Conservation (phyloP, 2,113 vertebrate species). For the Scopus umbretta region DNA sequence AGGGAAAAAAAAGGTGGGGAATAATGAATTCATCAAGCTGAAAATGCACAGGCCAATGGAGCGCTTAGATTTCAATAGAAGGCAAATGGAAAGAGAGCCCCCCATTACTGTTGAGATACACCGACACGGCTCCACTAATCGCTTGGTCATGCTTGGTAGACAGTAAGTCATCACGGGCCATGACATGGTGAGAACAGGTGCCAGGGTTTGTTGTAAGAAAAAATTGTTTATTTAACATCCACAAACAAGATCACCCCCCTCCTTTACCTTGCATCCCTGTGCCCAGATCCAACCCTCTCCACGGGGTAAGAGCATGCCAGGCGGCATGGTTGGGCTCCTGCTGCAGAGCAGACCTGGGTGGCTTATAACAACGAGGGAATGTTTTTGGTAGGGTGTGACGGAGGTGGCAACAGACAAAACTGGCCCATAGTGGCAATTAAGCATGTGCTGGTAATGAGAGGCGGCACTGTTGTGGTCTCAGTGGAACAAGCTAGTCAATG, state of each 20-base stretch:
- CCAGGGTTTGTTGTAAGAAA: constrained; percentile 73
- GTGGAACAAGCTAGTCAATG: background rate
- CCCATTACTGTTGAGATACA: constrained; percentile 72
- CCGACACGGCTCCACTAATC: constrained; percentile 73
- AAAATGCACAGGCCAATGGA: constrained; percentile 75
- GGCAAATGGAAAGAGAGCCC: constrained; percentile 78
- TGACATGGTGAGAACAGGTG: constrained; percentile 73
- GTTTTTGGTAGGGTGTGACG: background rate
- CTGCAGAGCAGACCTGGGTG: background rate
- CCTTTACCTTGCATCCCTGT: background rate
- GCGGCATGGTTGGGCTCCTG: background rate
- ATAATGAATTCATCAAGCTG: constrained; percentile 82
- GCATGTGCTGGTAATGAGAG: background rate
- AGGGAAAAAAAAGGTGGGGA: constrained; percentile 39
- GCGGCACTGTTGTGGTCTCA: background rate
- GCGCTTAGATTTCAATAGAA: constrained; percentile 74
- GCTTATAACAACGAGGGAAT: background rate
- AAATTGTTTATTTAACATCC: constrained; percentile 77
- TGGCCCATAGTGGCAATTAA: background rate
- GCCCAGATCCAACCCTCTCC: background rate
- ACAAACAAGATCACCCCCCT: constrained; percentile 1
- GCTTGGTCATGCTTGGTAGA: constrained; percentile 79
- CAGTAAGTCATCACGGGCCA: constrained; percentile 73
- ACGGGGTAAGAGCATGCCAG: background rate
- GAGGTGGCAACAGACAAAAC: background rate